phyloP scores from a whole-genome alignment of 2,888 invertebrate species.

The Macrophya alboannulata region DNA sequence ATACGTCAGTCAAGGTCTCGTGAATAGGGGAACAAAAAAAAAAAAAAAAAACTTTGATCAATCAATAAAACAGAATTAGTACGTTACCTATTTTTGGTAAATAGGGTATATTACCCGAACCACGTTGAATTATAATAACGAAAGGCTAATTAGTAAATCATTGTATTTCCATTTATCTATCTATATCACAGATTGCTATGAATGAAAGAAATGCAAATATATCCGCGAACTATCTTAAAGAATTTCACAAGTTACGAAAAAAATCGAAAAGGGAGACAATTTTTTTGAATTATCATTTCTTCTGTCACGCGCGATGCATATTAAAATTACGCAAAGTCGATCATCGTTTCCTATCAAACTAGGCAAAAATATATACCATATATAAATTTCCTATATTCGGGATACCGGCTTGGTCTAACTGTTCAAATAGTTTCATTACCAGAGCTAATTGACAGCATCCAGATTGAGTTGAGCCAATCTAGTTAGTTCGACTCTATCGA shows the following conservation, averaged over 20 bases:
- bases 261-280: background rate
- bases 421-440: slow-evolving; percentile 27
- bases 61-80: slow-evolving; percentile 19
- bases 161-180: background rate
- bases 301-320: background rate
- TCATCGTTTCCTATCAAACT: background rate
- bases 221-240: background rate
- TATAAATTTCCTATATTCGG: background rate
- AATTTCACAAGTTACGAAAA: background rate
- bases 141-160: background rate
- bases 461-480: background rate
- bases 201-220: background rate
- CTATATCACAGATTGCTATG: background rate
- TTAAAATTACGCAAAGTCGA: background rate
- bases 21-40: slow-evolving; percentile 1
- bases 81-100: background rate
- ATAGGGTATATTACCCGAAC: background rate
- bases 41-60: background rate
- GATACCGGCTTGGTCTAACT: background rate
- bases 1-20: slow-evolving; percentile 36
- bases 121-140: background rate
- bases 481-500: background rate
- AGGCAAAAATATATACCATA: background rate
- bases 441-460: background rate
- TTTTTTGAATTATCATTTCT: background rate